Conservation (phyloP, 1,140 invertebrate species). For the Euglossa dilemma region DNA sequence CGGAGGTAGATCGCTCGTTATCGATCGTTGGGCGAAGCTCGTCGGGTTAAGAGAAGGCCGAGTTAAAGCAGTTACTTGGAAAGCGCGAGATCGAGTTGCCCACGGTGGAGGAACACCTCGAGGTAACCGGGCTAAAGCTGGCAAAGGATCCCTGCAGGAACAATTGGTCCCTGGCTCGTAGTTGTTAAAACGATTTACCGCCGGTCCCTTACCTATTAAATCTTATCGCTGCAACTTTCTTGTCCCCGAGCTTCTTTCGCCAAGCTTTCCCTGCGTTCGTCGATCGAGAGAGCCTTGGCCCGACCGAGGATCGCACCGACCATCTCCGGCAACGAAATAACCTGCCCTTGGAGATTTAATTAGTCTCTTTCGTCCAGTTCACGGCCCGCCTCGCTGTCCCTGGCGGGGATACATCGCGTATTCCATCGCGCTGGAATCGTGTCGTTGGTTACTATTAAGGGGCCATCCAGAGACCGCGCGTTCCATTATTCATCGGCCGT, state of each 20-base stretch:
- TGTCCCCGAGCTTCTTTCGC: slow-evolving; percentile 10
- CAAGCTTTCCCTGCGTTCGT: not conserved
- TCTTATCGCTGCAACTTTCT: slow-evolving; percentile 59
- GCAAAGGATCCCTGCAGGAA: not conserved
- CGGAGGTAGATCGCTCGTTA: no score
- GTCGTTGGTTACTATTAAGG: slow-evolving; percentile 56
- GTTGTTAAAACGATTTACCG: slow-evolving; percentile 60
- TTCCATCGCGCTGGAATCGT: slow-evolving; percentile 28
- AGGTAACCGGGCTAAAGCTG: no score
- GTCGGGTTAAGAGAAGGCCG: not conserved
- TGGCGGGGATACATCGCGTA: not conserved
- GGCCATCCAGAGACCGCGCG: slow-evolving; percentile 19
- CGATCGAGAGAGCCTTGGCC: not conserved
- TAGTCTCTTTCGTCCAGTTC: not conserved
- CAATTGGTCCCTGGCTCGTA: slow-evolving; percentile 41
- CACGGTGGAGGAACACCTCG: not conserved
- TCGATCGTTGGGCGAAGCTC: no score
- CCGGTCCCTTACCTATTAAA: slow-evolving; percentile 31
- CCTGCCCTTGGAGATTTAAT: slow-evolving; percentile 2
- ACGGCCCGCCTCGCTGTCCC: no score
- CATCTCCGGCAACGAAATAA: not conserved
- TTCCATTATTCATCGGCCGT: slow-evolving; percentile 65
- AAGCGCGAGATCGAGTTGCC: slow-evolving; percentile 9
- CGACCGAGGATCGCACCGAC: not conserved
- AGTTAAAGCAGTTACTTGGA: not conserved